Base-by-base conservation (phyloP, 2,797 vertebrate species). In the Argentina silus region DNA sequence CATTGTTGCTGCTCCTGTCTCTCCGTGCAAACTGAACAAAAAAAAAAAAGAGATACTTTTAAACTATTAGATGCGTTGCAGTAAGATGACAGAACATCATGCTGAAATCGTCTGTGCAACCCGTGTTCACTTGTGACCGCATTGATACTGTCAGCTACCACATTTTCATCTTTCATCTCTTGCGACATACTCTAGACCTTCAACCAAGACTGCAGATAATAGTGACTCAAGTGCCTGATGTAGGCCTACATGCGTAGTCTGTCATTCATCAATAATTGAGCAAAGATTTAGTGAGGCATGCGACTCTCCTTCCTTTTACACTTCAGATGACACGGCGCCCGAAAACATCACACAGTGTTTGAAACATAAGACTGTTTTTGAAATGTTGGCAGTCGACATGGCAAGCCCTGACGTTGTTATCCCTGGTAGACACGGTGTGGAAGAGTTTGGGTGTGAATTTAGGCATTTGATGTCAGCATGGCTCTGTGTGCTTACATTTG, bases 211-310 rank as follows among this genome's bases (percentile, higher is more conserved):
- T 27, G 27, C 60, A 43, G 60, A 36, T 36, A 36, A 6, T 23
- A 7, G 14, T 42, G 27, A 36, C 60, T 12, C 12, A 62, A 14
- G 27, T 36, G 21, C 27, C 27, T 42, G 23, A 42, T 42, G 7
- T 51, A 51, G 50, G 50, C 50, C 55, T 57, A 10, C 55, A 57
- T 17, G 3, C 55, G 7, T 57, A 57, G 21, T 57, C 55, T 57
- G 55, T 21, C 19, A 21, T 19, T 57, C 60, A 8, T 62, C 27
- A 67, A 67, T 67, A 50, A 50, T 67, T 67, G 45, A 67, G 21
- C 47, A 7, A 36, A 67, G 47, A 21, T 12, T 27, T 67, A 27
- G 47, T n/a, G 11, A 67, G 23, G 47, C 65, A 64, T 47, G 62
- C 17, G 10, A 19, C 62, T 27, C 7, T 11, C 23, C 47, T 45